A percentile compares a stretch with the other conserved stretches of the same genome.
These are phyloP conservation scores for Phodopus roborovskii DNA, from an alignment of 2,113 vertebrate genomes.

Conservation along the genomic window DNA sequence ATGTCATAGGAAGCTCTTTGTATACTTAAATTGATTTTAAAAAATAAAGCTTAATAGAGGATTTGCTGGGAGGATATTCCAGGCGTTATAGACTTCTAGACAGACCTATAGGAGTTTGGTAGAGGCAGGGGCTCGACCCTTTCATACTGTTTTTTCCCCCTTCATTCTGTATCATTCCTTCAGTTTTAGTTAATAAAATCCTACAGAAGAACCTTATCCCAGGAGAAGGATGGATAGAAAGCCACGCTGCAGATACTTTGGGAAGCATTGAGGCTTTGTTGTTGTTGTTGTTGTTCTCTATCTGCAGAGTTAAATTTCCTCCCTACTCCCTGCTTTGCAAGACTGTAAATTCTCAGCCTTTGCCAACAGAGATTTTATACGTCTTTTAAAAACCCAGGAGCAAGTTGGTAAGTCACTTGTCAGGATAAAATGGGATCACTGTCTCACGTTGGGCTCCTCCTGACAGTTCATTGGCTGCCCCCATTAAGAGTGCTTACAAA, in stretches of 20 bases:
- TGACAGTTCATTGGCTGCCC: neutral
- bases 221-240: neutral
- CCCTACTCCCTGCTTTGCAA: neutral
- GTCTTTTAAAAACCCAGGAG: neutral
- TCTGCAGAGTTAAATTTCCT: neutral
- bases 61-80: neutral
- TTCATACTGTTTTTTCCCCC: neutral
- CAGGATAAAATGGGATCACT: constrained; percentile 44
- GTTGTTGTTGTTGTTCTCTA: too few relatives aligned
- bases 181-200: neutral
- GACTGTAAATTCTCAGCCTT: constrained; percentile 15
- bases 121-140: fast-evolving
- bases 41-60: neutral
- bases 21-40: neutral
- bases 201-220: neutral
- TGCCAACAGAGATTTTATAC: neutral
- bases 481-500: neutral
- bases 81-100: neutral
- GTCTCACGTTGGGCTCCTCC: neutral
- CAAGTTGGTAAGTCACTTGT: constrained; percentile 36
- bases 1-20: neutral
- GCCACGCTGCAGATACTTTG: neutral
- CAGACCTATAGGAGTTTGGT: neutral
- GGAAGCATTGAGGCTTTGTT: neutral
- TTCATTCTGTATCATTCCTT: neutral